Evolutionary conservation across 2,888 invertebrate species (phyloP), one percentile per base, ranked within the genome.

Genomic region (Anthrax anthrax): DNA sequence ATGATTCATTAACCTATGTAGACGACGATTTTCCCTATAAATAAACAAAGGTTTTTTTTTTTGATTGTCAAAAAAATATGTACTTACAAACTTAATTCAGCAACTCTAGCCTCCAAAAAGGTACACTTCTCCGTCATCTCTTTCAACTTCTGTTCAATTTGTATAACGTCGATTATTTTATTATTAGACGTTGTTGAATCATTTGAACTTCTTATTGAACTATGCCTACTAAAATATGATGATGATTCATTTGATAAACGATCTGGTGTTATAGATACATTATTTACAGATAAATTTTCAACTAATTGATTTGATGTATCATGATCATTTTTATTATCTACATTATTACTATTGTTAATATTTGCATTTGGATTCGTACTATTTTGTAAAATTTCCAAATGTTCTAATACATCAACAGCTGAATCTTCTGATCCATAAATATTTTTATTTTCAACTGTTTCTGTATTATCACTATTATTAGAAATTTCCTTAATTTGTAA

Each of bases 71-170:
- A n/a, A n/a, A n/a, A n/a, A n/a, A n/a, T n/a, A n/a, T n/a, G n/a
- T n/a, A 45, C 47, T 44, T 51, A 52, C 54, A 63, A 53, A 37
- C 58, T 64, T 1, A 67, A 49, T 39, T 65, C 63, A 4, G 67
- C 65, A 2, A 67, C 60, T 10, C 64, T 58, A 1, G 64, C 64
- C 43, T 67, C 65, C 2, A 67, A 53, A 2, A 64, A 46, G 2
- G 59, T 55, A 43, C 65, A 67, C 6, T 61, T 58, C 47, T 67
- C 67, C 18, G 55, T 62, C 12, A 62, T 51, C 19, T 57, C 56
- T 14, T 56, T 57, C 1, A 67, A 50, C 47, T 63, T 58, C 18
- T 64, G 57, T 34, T 61, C 59, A 34, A 67, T 32, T 32, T 32
- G 29, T 12, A 4, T 32, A 9, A 32, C 12, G 12, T 23, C 23